Conservation (phyloP, 2,888 invertebrate species). For the Oasisia sp. region DNA sequence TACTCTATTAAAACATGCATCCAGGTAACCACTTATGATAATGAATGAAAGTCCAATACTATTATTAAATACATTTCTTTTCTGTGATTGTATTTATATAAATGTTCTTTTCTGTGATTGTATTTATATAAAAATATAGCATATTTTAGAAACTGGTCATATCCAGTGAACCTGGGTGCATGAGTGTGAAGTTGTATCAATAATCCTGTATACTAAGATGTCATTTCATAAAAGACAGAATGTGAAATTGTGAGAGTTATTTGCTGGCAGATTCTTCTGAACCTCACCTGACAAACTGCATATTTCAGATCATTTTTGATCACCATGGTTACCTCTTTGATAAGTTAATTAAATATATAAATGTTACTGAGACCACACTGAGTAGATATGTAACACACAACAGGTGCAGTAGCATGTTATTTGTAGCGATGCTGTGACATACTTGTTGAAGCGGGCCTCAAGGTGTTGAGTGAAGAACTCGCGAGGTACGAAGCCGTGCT, state of each 20-base stretch:
- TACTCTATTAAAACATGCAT: neutral
- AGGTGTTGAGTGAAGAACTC: constrained; percentile 97
- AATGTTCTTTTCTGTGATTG: no score
- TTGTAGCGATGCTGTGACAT: constrained; percentile 38
- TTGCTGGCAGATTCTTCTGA: neutral
- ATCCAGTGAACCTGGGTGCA: no score
- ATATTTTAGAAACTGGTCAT: no score
- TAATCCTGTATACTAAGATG: no score
- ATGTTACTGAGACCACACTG: neutral
- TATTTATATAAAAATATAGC: no score
- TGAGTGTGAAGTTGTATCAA: no score
- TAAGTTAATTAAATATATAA: neutral
- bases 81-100: no score
- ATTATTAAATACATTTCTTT: no score
- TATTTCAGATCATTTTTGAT: neutral
- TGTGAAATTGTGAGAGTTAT: no score
- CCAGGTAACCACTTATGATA: neutral
- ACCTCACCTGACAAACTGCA: neutral
- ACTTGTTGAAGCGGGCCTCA: constrained; percentile 76
- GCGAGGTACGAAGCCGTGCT: constrained; percentile 97
- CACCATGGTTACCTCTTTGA: neutral
- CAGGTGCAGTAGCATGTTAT: neutral
- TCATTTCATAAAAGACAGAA: no score
- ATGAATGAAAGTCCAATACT: neutral
- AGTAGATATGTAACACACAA: neutral